Evolutionary conservation across 2,888 invertebrate genomes (phyloP), one percentile per base, ranked within the genome.

Genomic region (Acleris sparsana): DNA sequence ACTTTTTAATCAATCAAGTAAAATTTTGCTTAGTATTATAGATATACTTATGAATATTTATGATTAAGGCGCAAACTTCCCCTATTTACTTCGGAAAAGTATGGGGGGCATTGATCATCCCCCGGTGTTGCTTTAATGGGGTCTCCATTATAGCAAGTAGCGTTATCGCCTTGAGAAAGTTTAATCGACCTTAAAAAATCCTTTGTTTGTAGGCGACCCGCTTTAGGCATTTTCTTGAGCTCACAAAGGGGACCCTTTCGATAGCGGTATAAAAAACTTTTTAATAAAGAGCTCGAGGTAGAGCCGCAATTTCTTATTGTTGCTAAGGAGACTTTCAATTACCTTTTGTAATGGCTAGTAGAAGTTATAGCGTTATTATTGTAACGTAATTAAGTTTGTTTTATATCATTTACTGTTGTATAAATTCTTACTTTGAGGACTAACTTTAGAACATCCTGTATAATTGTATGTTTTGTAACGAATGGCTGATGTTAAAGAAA

Each of bases 131-230:
- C 53, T 57, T 66, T 69, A 71, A 71, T 67, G 63, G 68, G 59
- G 59, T 62, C 53, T 43, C 46, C 51, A 56, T 66, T 53, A 56
- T 73, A 70, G 70, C 71, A 61, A 63, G 62, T 72, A 71, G 69
- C 73, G 73, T 80, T 80, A 79, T 79, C 77, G 75, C 76, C 72
- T 77, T 75, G 70, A 73, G 74, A 82, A 84, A 87, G 82, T 85
- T 86, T 80, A 84, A 86, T 83, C 83, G 83, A 82, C 79, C 81
- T 79, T 81, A 83, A 80, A 85, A 85, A 83, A 83, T 80, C 79
- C 76, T 83, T 88, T 86, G 82, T 87, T 77, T 75, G 73, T 66
- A 71, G 69, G 69, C 78, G 72, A 77, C 76, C 73, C 73, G 73
- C 76, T 76, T 71, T 66, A 67, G 64, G 68, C 71, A 71, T 78